Conservation (phyloP, 2,888 invertebrate species). For the Lapara coniferarum region DNA sequence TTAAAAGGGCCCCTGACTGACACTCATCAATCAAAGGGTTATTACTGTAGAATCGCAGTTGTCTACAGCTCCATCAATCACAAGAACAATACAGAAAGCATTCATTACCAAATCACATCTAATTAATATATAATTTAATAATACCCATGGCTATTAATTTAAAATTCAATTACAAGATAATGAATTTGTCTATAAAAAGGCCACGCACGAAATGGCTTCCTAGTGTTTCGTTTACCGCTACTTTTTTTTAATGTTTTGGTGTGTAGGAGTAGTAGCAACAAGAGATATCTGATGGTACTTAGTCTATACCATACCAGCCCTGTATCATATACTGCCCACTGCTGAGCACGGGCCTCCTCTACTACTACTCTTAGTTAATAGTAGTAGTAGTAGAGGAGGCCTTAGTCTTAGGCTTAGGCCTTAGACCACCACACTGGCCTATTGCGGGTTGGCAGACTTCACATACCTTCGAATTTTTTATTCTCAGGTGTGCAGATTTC, state of each 20-base stretch:
- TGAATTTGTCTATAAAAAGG: slow-evolving; percentile 53
- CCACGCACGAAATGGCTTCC: slow-evolving; percentile 2
- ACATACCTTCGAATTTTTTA: too few relatives aligned
- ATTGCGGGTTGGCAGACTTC: too few relatives aligned
- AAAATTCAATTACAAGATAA: slow-evolving; percentile 46
- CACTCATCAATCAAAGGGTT: slow-evolving; percentile 24
- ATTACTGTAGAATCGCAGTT: slow-evolving; percentile 20
- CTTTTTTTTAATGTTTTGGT: not conserved
- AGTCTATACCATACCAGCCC: too few relatives aligned
- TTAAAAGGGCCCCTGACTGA: slow-evolving; percentile 18
- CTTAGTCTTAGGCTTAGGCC: too few relatives aligned
- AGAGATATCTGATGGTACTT: too few relatives aligned
- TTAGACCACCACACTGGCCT: too few relatives aligned
- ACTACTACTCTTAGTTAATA: too few relatives aligned
- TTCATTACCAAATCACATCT: slow-evolving; percentile 40
- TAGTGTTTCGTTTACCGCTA: not conserved
- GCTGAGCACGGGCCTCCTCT: too few relatives aligned
- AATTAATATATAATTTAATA: slow-evolving; percentile 47
- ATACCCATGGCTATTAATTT: slow-evolving; percentile 39
- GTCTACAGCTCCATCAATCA: slow-evolving; percentile 32
- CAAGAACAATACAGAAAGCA: slow-evolving; percentile 33
- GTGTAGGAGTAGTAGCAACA: too few relatives aligned
- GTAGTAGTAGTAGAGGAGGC: too few relatives aligned
- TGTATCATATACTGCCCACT: too few relatives aligned
- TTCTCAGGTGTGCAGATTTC: too few relatives aligned